Base-by-base conservation (phyloP, 1,140 invertebrate species). In the Zaprionus ornatus region DNA sequence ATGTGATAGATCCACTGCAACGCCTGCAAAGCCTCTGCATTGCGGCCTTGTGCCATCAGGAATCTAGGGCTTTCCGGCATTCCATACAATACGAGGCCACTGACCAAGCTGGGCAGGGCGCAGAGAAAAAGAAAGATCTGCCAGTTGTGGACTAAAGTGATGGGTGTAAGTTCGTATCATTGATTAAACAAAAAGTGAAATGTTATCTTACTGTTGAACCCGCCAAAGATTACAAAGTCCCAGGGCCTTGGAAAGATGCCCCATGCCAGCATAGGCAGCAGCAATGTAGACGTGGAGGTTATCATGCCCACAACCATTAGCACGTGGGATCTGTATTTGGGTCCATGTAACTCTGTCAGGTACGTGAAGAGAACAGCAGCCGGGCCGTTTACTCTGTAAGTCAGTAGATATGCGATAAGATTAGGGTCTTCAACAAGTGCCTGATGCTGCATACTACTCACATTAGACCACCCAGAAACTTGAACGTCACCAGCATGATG, bases 21-120 rank as follows among this genome's bases (percentile, higher is more conserved):
- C 6, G 79, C 83, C 32, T 65, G 55, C 25, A 92, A 40, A 93
- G 96, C 96, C 75, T 96, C 95, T 1, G 95, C 93, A 69, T 95
- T 96, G 35, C 94, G 94, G 68, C 96, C 95, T 82, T 95, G 93
- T 0, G 95, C 94, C 94, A 98, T 96, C 0, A 97, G 92, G 91
- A 96, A 97, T 91, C 97, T 97, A 1, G 97, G 97, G 92, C 96
- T 97, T 90, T 97, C 97, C 0, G 96, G 95, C 29, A 97, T 93
- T 62, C 95, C 94, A 29, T 94, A 93, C 56, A 97, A 94, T 0
- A 94, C 92, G 7, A 95, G 57, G 0, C 94, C 94, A 7, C 95
- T 95, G 1, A 96, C 73, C 1, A 97, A 79, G 23, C 95, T 95
- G 3, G 96, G 95, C 23, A 97, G 54, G 0, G 94, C 95, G 73